phyloP scores from a whole-genome alignment of 1,140 invertebrate genomes.

The Adelges cooleyi region DNA sequence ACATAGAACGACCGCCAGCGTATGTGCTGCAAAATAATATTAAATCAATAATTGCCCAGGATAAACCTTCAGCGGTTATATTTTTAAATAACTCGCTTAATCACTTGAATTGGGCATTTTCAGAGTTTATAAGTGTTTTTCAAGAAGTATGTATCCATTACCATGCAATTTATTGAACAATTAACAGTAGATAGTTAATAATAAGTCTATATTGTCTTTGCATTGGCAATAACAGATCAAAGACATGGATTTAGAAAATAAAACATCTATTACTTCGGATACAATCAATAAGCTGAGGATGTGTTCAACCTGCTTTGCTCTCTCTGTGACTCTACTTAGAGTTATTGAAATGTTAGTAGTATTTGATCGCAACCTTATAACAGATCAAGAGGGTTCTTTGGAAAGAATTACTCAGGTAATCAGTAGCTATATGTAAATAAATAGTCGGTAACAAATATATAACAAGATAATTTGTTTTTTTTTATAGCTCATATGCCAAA shows the following conservation, averaged over 20 bases:
- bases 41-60: not conserved
- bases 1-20: not conserved
- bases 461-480: not conserved
- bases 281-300: not conserved
- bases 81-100: constrained; percentile 6
- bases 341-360: constrained; percentile 14
- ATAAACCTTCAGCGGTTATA: not conserved
- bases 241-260: not conserved
- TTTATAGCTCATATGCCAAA: constrained; percentile 11
- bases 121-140: constrained; percentile 6
- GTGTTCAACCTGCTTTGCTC: not conserved
- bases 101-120: constrained; percentile 9
- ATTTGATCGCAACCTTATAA: constrained; percentile 6
- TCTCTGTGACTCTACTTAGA: constrained; percentile 6
- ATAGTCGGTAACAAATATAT: too few species aligned
- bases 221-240: not conserved
- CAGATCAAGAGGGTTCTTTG: constrained; percentile 3
- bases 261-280: not conserved
- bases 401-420: not conserved
- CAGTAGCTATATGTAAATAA: not conserved
- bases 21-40: not conserved
- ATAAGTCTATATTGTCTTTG: too few species aligned
- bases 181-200: too few species aligned
- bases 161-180: too few species aligned
- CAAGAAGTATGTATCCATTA: not conserved